A percentile compares a stretch with the other conserved stretches of the same genome.
Conservation (phyloP, 2,888 invertebrate genomes). For the Homarus gammarus region DNA sequence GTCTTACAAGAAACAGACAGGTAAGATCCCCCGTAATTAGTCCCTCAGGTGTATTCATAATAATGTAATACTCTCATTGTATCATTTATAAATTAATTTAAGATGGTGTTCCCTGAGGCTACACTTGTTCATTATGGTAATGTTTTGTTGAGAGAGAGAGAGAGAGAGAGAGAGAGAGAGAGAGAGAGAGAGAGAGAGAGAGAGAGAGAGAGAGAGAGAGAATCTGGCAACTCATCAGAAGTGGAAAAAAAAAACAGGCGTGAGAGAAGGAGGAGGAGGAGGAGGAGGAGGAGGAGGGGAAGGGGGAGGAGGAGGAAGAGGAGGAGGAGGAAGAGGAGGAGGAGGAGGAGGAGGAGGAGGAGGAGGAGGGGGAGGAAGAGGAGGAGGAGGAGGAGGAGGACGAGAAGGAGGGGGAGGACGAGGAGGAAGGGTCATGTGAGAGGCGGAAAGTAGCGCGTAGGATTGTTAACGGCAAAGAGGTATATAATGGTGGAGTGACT, state of each 20-base stretch:
- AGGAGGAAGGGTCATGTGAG: too few relatives aligned
- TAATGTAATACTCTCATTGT: too few relatives aligned
- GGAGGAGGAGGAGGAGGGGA: not conserved
- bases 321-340: not conserved
- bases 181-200: not conserved
- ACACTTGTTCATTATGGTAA: too few relatives aligned
- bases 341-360: not conserved
- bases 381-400: conserved; percentile 11
- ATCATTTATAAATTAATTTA: too few relatives aligned
- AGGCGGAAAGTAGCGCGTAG: too few relatives aligned
- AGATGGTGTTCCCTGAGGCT: too few relatives aligned
- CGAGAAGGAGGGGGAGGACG: conserved; percentile 9
- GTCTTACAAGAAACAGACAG: too few relatives aligned
- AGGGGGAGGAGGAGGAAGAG: not conserved
- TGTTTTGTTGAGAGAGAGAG: not conserved
- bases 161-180: conserved; percentile 3
- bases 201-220: conserved; percentile 3
- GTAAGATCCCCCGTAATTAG: too few relatives aligned
- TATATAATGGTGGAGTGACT: too few relatives aligned
- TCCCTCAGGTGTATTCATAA: too few relatives aligned
- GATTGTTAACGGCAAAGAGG: too few relatives aligned
- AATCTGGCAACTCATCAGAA: too few relatives aligned
- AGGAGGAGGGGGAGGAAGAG: not conserved
- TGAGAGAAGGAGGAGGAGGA: not conserved
- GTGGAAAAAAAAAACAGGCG: not conserved